Base-by-base conservation (phyloP, 1,140 invertebrate genomes). In the Semibalanus balanoides region DNA sequence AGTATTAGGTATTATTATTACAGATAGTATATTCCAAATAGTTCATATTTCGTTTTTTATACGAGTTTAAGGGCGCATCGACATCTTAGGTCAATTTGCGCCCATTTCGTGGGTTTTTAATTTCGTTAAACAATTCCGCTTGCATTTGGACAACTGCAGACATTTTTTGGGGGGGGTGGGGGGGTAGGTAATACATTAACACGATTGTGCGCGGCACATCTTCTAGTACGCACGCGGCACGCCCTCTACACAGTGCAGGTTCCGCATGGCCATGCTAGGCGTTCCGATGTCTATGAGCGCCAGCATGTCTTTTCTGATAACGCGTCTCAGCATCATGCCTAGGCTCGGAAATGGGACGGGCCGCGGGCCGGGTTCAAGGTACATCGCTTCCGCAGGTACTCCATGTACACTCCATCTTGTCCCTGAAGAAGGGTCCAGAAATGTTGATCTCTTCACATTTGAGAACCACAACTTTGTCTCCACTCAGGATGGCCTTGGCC, bases 261-360 rank as follows among this genome's bases (percentile, higher is more conserved):
- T 89, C 76, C 90, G 89, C 31, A 99, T 85, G 75, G 98, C 97
- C 81, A 91, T 89, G 86, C 96, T 93, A 78, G 97, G n/a, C n/a
- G n/a, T n/a, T n/a, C n/a, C n/a, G n/a, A n/a, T n/a, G n/a, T n/a
- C n/a, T n/a, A n/a, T n/a, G n/a, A 51, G n/a, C 25, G 76, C 5
- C 0, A 29, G 28, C 77, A 73, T 81, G 84, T 81, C 87, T 95
- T 95, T 96, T 88, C 96, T 88, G 73, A 99, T 95, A 81, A 94
- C 94, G 83, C 96, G 93, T 91, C 92, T 95, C 83, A 99, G 93
- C 82, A 99, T 97, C 85, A 95, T 95, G 79, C 92, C 92, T 27
- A 97, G 98, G 97, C 95, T 84, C 98, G 90, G 86, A 94, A 96
- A 84, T 99, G 98, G 89, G 95, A 99, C 51, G 97, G 97, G 79